Conservation (phyloP, 2,797 vertebrate species). For the Phoeniculus purpureus region DNA sequence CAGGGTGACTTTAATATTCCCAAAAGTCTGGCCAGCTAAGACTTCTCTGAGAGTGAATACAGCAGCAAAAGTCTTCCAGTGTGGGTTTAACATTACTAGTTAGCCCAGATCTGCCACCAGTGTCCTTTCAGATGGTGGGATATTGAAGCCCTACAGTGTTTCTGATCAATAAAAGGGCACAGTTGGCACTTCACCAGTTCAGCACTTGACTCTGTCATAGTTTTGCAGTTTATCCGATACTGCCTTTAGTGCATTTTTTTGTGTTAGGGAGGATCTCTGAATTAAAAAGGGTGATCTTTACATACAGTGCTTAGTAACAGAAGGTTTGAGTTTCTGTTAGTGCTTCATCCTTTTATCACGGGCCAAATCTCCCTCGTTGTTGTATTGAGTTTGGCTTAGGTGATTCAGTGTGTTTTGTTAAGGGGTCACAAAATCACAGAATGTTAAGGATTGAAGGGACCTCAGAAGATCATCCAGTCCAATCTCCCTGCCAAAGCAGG, state of each 20-base stretch:
- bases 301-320: fast-evolving
- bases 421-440: not conserved
- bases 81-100: not conserved
- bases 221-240: not conserved
- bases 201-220: not conserved
- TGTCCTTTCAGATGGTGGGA: fast-evolving
- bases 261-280: fast-evolving
- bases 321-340: not conserved
- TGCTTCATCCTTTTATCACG: not conserved
- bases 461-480: too few species aligned
- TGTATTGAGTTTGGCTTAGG: not conserved
- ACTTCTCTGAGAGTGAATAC: not conserved
- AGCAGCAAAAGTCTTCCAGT: fast-evolving
- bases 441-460: too few species aligned
- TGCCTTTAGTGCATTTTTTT: not conserved
- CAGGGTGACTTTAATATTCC: not conserved
- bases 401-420: not conserved
- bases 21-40: not conserved
- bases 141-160: not conserved
- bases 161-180: not conserved
- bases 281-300: not conserved
- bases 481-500: too few species aligned
- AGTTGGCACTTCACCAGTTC: not conserved
- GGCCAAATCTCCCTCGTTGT: not conserved
- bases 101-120: not conserved